Conservation (phyloP, 2,888 invertebrate species). For the Molorchus minor region DNA sequence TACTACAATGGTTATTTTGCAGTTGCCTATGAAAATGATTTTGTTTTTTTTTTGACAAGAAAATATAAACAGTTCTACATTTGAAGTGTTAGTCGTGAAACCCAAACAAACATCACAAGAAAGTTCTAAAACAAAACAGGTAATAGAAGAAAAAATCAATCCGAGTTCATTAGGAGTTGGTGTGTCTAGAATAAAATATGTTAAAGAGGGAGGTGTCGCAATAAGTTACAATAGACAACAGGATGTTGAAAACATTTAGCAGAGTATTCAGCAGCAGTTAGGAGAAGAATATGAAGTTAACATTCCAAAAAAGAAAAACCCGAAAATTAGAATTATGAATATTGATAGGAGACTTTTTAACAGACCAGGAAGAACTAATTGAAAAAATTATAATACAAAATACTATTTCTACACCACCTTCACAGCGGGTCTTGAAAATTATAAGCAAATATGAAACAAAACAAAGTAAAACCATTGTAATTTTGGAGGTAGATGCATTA, state of each 20-base stretch:
- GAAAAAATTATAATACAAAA: conserved; percentile 14
- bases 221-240: conserved; percentile 11
- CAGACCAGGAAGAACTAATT: conserved; percentile 6
- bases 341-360: neutral
- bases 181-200: conserved; percentile 20
- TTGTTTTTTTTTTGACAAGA: no score
- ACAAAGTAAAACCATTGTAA: neutral
- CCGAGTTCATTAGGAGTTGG: conserved; percentile 11
- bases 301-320: conserved; percentile 19
- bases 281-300: conserved; percentile 17
- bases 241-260: conserved; percentile 10
- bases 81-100: conserved; percentile 26
- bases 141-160: conserved; percentile 24
- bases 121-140: conserved; percentile 13
- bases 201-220: conserved; percentile 20
- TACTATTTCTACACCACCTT: conserved; percentile 2
- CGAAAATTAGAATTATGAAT: conserved; percentile 12
- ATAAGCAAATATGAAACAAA: no score
- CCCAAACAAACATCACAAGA: conserved; percentile 17
- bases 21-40: no score
- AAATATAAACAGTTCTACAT: no score
- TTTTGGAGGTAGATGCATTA: neutral
- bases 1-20: no score
- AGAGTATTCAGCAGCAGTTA: neutral
- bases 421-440: neutral